Percentiles rank a stretch among this genome's conserved stretches.
phyloP scores from a whole-genome alignment of 2,113 vertebrate genomes.

The Microcebus murinus region DNA sequence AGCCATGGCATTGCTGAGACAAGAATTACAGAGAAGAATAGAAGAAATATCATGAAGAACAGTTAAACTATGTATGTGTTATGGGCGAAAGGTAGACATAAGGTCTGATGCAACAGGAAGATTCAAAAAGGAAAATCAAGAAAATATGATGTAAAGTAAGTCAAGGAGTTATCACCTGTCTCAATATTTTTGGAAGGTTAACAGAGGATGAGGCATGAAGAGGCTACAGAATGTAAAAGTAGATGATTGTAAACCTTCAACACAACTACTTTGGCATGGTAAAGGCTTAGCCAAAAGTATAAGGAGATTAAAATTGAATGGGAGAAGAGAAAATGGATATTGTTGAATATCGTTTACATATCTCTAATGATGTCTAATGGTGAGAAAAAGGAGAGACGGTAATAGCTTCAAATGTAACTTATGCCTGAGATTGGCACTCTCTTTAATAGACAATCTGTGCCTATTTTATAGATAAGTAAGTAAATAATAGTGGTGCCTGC shows the following conservation, averaged over 20 bases:
- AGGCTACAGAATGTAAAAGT: not conserved
- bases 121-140: not conserved
- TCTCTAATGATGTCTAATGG: not conserved
- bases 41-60: not conserved
- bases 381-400: not conserved
- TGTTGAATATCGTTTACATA: not conserved
- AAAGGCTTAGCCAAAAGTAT: not conserved
- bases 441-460: not conserved
- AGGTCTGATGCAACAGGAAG: not conserved
- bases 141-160: not conserved
- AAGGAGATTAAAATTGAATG: not conserved
- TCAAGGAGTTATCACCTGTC: not conserved
- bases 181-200: not conserved
- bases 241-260: not conserved
- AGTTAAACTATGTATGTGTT: not conserved
- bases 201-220: not conserved
- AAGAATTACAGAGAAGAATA: not conserved
- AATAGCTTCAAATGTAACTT: not conserved
- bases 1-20: not conserved
- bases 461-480: not conserved
- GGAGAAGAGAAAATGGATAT: not conserved
- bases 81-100: fast-evolving
- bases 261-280: not conserved
- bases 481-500: not conserved
- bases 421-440: not conserved